Evolutionary conservation across 2,113 vertebrate genomes (phyloP), one percentile per base, ranked within the genome.

Genomic region (Tupaia tana): DNA sequence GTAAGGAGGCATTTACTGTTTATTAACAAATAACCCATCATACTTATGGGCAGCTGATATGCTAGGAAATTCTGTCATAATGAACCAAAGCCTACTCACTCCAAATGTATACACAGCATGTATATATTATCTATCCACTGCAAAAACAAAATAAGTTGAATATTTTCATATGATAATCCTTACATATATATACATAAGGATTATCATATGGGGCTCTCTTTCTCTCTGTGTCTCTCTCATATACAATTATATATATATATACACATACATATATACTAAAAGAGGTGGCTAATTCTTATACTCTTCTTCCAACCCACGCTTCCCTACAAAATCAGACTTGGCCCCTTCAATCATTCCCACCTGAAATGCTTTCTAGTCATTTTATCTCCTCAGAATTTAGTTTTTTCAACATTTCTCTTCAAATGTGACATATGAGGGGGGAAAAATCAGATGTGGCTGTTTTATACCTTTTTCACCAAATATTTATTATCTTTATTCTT

Each of bases 1-100:
- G 31, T 34, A 78, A 92, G 58, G 9, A 1, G 16, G 15, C 13
- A 80, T 86, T 91, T 63, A 24, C 15, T n/a, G 75, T 56, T 94
- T 87, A 6, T 87, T 34, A 87, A 93, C 13, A 73, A 95, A 58
- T 86, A 91, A 90, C 61, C 16, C 31, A 70, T 74, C 58, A 90
- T 59, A 73, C 15, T 64, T 73, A 61, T 24, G 6, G 7, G 18
- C 9, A 96, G 8, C 0, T 78, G 1, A 59, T 6, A 67, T 84
- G 10, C 31, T 83, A 12, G 9, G 69, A 95, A 73, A 63, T n/a
- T 78, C 54, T 75, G 20, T 67, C 86, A 70, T 59, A 71, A 29
- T 89, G 54, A 74, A 86, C 15, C 29, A 78, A 91, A 94, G 4
- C 3, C 2, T 79, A 18, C 9, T 59, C 78, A 18, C 9, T 59